These are phyloP conservation scores for Dolichomitus sp. DNA, from an alignment of 2,888 invertebrate genomes.

Conservation along the genomic window DNA sequence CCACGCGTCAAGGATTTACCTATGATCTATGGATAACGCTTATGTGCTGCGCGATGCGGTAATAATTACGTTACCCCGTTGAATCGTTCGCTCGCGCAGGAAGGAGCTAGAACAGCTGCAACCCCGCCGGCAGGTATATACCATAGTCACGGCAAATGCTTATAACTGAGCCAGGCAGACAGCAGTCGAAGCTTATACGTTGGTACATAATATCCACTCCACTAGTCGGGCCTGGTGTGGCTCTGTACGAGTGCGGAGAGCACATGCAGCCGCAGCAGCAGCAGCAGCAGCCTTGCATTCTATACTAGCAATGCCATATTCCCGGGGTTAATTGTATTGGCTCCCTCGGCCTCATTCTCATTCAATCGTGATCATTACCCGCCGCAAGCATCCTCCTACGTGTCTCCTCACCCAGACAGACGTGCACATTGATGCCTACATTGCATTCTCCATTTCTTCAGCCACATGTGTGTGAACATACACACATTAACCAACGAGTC, in stretches of 20 bases:
- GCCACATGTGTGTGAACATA: constrained; percentile 6
- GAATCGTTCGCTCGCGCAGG: constrained; percentile 45
- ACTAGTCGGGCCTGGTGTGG: constrained; percentile 45
- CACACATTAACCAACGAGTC: constrained; percentile 17
- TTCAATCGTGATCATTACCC: constrained; percentile 84
- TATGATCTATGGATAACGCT: constrained; percentile 74
- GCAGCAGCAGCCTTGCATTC: constrained; percentile 72
- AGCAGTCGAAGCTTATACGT: constrained; percentile 55
- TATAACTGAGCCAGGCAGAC: constrained; percentile 57
- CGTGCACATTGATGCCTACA: constrained; percentile 44
- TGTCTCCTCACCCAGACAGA: constrained; percentile 74
- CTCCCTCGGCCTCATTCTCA: constrained; percentile 83
- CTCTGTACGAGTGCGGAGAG: constrained; percentile 46
- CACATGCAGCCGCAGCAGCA: constrained; percentile 61
- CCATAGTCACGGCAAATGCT: constrained; percentile 39
- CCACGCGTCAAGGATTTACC: constrained; percentile 72
- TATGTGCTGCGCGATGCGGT: constrained; percentile 72
- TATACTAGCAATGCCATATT: constrained; percentile 79
- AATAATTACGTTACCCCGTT: constrained; percentile 75
- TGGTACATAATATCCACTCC: constrained; percentile 59
- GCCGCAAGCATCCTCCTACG: constrained; percentile 81
- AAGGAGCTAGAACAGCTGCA: constrained; percentile 68
- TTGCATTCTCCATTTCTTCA: constrained; percentile 52
- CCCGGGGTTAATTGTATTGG: constrained; percentile 83
- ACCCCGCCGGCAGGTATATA: constrained; percentile 69